A percentile compares a stretch with the other conserved stretches of the same genome.
phyloP scores from a whole-genome alignment of 2,797 vertebrate genomes.

The Morelia viridis region DNA sequence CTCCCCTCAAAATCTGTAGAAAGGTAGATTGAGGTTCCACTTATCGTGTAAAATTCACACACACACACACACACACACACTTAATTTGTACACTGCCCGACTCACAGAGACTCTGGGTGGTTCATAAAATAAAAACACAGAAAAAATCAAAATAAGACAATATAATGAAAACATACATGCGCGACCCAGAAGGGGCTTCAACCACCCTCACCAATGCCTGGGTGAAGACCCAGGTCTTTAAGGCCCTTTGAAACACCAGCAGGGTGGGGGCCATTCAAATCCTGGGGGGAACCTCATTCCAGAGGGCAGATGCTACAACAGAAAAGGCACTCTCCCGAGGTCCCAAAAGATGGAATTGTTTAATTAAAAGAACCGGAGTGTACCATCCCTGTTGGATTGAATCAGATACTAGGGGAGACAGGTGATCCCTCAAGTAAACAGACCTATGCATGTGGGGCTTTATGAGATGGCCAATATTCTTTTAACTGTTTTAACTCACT shows the following conservation, averaged over 20 bases:
- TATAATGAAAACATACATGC: background rate
- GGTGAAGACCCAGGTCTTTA: too few relatives aligned
- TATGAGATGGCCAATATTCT: background rate
- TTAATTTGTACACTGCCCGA: background rate
- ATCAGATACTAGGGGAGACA: too few relatives aligned
- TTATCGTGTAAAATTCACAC: background rate
- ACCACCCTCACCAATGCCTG: too few relatives aligned
- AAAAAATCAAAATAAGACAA: background rate
- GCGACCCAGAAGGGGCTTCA: background rate
- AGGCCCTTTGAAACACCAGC: too few relatives aligned
- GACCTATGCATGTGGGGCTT: background rate
- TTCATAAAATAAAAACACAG: background rate
- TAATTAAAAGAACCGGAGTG: too few relatives aligned
- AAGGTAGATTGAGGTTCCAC: background rate
- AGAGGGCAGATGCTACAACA: too few relatives aligned
- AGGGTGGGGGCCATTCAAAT: too few relatives aligned
- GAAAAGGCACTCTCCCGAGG: too few relatives aligned
- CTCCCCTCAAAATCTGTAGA: background rate
- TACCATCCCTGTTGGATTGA: too few relatives aligned
- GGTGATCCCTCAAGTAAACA: background rate
- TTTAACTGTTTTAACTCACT: background rate
- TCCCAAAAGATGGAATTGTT: too few relatives aligned
- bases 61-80: too few relatives aligned
- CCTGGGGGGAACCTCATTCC: too few relatives aligned
- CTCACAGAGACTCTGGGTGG: background rate